These are phyloP conservation scores for Patella pellucida DNA, from an alignment of 2,888 invertebrate species.

Conservation along the genomic window DNA sequence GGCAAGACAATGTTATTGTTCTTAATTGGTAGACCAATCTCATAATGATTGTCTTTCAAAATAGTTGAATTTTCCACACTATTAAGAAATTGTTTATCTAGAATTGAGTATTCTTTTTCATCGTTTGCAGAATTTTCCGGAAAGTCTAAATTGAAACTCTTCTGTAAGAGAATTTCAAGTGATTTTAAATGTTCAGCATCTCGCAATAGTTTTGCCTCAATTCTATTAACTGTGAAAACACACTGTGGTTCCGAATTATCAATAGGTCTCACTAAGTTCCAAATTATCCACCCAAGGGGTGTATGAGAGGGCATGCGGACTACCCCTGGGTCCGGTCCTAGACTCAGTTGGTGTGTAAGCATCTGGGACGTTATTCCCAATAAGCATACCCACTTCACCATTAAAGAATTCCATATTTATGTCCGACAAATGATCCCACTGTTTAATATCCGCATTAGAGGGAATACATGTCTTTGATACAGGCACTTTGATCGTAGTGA, in stretches of 20 bases:
- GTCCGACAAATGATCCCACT: slow-evolving; percentile 17
- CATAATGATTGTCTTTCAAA: not conserved
- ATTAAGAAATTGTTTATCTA: not conserved
- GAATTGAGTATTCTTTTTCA: not conserved
- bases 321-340: slow-evolving; percentile 17
- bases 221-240: not conserved
- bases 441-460: slow-evolving; percentile 12
- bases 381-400: slow-evolving; percentile 19
- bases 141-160: not conserved
- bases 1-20: not conserved
- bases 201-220: not conserved
- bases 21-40: not conserved
- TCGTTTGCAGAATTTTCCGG: not conserved
- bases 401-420: slow-evolving; percentile 3
- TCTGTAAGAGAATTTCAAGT: not conserved
- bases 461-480: slow-evolving; percentile 16
- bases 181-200: slow-evolving; percentile 8
- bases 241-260: too few relatives aligned
- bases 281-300: slow-evolving; percentile 19
- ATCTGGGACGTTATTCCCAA: slow-evolving; percentile 18
- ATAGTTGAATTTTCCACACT: not conserved
- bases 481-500: slow-evolving; percentile 12
- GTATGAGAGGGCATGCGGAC: slow-evolving; percentile 21
- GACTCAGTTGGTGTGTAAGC: slow-evolving; percentile 18
- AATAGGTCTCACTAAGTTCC: not conserved